Conservation (phyloP, 2,113 vertebrate species). For the Campylorhamphus procurvoides region DNA sequence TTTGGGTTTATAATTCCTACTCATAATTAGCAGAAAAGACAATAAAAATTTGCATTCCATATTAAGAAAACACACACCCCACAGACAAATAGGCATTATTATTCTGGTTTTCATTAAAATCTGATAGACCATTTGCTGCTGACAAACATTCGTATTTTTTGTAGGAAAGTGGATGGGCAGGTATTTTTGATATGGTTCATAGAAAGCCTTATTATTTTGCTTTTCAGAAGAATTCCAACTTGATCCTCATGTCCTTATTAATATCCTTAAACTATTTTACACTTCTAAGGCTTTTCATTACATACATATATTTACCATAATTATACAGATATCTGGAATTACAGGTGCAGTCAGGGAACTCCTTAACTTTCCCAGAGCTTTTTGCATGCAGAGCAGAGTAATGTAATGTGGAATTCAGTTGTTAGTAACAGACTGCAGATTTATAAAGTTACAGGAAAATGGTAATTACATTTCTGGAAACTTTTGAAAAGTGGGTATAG, state of each 20-base stretch:
- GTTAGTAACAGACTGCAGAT: neutral
- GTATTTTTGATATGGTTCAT: slow-evolving; percentile 73
- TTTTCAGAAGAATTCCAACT: slow-evolving; percentile 53
- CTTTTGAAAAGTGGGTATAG: neutral
- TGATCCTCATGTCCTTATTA: neutral
- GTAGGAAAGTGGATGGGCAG: slow-evolving; percentile 79
- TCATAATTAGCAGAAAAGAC: neutral
- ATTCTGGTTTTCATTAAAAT: neutral
- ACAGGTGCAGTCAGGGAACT: neutral
- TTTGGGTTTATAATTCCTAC: neutral
- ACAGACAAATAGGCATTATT: neutral
- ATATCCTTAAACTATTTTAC: neutral
- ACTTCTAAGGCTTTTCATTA: neutral
- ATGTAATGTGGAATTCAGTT: neutral
- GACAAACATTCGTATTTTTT: slow-evolving; percentile 9
- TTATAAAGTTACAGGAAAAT: neutral
- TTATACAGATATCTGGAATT: neutral
- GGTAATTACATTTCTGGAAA: neutral
- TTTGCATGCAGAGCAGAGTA: neutral
- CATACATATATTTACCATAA: neutral
- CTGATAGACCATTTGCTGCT: neutral
- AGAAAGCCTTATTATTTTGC: slow-evolving; percentile 61
- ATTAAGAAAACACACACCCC: neutral
- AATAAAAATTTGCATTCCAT: neutral
- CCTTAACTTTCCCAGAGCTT: neutral